A percentile compares a stretch with the other conserved stretches of the same genome.
These are phyloP conservation scores for Cherax quadricarinatus DNA, from an alignment of 1,140 invertebrate species.

Conservation along the genomic window DNA sequence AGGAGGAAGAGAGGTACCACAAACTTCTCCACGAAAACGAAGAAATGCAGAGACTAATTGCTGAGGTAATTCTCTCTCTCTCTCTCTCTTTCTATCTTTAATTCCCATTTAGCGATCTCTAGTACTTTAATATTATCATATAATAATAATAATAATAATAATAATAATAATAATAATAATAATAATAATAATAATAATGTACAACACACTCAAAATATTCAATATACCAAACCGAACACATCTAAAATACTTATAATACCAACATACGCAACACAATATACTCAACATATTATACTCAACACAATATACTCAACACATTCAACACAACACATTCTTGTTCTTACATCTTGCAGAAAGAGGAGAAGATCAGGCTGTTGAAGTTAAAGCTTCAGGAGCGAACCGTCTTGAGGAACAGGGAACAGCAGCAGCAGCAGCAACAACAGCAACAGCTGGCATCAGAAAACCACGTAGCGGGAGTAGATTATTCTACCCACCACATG, in stretches of 20 bases:
- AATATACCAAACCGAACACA: no score
- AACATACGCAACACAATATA: no score
- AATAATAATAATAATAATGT: no score
- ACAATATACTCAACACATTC: no score
- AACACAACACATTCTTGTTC: not conserved
- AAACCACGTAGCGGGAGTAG: slow-evolving; percentile 43
- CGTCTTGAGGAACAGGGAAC: slow-evolving; percentile 74
- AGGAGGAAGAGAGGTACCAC: slow-evolving; percentile 96
- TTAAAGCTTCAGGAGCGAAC: slow-evolving; percentile 87
- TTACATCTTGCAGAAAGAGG: slow-evolving; percentile 85
- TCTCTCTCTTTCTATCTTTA: no score
- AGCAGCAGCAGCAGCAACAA: not conserved
- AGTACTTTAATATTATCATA: not conserved
- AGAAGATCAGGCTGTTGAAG: slow-evolving; percentile 88
- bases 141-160: no score
- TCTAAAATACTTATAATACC: not conserved
- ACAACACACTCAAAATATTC: no score
- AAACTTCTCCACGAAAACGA: slow-evolving; percentile 97
- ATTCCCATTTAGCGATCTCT: not conserved
- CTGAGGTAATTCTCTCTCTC: slow-evolving; percentile 82
- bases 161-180: no score
- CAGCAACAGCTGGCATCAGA: slow-evolving; percentile 24
- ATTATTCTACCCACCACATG: not conserved
- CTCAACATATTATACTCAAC: no score
- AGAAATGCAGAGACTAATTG: slow-evolving; percentile 95